Base-by-base conservation (phyloP, 2,888 invertebrate species). In the Tryphoninae sp. region DNA sequence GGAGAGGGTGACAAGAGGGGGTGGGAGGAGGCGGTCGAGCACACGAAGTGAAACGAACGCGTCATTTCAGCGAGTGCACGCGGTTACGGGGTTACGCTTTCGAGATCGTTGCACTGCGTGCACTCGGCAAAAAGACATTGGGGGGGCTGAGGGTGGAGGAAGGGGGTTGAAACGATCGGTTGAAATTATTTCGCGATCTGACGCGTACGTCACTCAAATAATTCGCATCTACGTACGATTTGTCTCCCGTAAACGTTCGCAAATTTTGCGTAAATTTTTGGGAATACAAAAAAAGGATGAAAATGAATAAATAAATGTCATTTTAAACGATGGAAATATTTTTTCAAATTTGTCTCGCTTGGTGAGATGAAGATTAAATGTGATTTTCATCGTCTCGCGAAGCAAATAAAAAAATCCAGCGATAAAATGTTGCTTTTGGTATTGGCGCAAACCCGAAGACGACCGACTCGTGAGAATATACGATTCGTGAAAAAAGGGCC, bases 31-130 rank as follows among this genome's bases (percentile, higher is more conserved):
- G 45, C 1, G 22, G 16, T 8, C 55, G 58, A 22, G 6, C 22
- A 26, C 61, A 23, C 42, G 23, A 7, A 40, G 51, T 42, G 45
- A 13, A 45, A 45, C 45, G 11, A 45, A 68, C 65, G 19, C 72
- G 72, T 65, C 71, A 78, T 71, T 69, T 26, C 62, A 64, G 26
- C 26, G 62, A 45, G 45, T 49, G 65, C 23, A 49, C 72, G 51
- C 33, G 59, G 72, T 67, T 51, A 51, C 65, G 59, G 55, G 33
- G 55, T 55, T 53, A 65, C 53, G 58, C 65, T 40, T 40, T 65
- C 45, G 11, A 58, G 61, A 33, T 62, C 59, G 42, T 53, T 33
- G 64, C 78, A 13, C 13, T 16, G n/a, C 45, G 3, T 45, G 45
- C 2, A 45, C 13, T 9, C 9, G 45, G 45, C 13, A 9, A 13